Evolutionary conservation across 2,888 invertebrate genomes (phyloP).

Genomic region (Sepiola atlantica): DNA sequence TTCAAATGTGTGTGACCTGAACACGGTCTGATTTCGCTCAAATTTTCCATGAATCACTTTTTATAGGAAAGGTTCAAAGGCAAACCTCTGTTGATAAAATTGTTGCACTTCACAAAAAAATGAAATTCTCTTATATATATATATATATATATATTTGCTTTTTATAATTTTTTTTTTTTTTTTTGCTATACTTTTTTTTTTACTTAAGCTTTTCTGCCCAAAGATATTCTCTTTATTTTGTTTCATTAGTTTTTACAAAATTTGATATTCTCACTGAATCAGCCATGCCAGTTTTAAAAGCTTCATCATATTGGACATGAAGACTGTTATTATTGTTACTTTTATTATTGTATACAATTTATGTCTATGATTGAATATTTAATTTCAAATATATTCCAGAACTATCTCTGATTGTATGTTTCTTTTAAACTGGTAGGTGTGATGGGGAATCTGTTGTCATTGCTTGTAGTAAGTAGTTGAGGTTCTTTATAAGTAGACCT

Average conservation of each 20-base stretch:
- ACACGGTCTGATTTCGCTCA: too few relatives aligned
- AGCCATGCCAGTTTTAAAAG: not conserved
- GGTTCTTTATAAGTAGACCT: slow-evolving; percentile 12
- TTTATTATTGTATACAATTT: not conserved
- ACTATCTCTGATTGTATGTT: not conserved
- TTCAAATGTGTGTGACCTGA: too few relatives aligned
- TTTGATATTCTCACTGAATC: not conserved
- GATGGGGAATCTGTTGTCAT: slow-evolving; percentile 13
- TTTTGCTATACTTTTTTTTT: not conserved
- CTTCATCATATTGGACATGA: not conserved
- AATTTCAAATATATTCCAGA: not conserved
- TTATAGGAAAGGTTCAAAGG: too few relatives aligned
- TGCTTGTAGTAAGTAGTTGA: slow-evolving; percentile 32
- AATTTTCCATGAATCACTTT: too few relatives aligned
- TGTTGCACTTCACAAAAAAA: too few relatives aligned
- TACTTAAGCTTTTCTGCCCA: not conserved
- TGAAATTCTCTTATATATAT: too few relatives aligned
- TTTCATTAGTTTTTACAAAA: not conserved
- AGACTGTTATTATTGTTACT: not conserved
- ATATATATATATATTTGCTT: not conserved
- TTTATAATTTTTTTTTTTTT: too few relatives aligned
- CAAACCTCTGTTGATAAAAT: too few relatives aligned
- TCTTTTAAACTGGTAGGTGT: slow-evolving; percentile 32
- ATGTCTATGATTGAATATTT: not conserved
- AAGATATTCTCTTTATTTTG: not conserved